These are phyloP conservation scores for Automeris io DNA, from an alignment of 2,888 invertebrate species.

Conservation along the genomic window DNA sequence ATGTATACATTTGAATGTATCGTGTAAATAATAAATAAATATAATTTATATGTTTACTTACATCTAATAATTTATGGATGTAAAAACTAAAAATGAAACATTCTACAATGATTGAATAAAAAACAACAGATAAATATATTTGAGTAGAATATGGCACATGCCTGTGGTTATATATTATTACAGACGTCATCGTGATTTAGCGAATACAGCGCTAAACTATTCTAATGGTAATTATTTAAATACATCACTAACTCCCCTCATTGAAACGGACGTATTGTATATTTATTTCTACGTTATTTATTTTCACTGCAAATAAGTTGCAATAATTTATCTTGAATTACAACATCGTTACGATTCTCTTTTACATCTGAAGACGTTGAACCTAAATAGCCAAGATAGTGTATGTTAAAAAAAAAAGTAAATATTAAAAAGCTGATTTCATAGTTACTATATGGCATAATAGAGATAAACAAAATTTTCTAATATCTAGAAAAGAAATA, in stretches of 20 bases:
- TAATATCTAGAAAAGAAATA: no score
- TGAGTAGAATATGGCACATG: background rate
- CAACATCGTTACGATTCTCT: background rate
- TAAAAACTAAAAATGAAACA: background rate
- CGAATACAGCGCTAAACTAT: no score
- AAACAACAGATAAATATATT: no score
- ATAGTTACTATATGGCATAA: no score
- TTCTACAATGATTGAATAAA: background rate
- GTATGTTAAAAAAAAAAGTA: background rate
- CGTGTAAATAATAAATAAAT: no score
- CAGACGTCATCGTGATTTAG: slow-evolving; percentile 1
- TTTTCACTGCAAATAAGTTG: slow-evolving; percentile 1
- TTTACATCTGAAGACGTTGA: background rate
- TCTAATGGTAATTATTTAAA: slow-evolving; percentile 1
- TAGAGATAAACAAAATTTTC: no score
- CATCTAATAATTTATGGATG: no score
- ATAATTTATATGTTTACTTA: no score
- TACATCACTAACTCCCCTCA: background rate
- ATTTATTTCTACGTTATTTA: background rate
- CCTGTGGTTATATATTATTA: background rate
- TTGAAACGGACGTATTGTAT: background rate
- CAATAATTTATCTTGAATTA: slow-evolving; percentile 2
- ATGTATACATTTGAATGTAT: no score
- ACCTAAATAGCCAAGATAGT: background rate
- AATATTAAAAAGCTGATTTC: no score